Base-by-base conservation (phyloP, 2,113 vertebrate genomes). In the Montifringilla adamsi region DNA sequence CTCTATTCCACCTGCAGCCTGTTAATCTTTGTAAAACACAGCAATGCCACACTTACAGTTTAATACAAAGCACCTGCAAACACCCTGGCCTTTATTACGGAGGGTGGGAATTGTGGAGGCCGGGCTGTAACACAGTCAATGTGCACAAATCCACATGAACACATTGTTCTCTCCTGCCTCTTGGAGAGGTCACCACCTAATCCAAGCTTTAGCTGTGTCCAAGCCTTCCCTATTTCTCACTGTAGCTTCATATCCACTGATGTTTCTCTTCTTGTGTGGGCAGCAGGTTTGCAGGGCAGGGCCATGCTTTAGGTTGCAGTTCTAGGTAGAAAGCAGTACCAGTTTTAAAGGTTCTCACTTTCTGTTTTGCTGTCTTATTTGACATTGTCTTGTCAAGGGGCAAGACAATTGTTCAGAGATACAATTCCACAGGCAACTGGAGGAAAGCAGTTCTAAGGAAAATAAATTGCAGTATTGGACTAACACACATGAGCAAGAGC, bases 21-120 rank as follows among this genome's bases (percentile, higher is more conserved):
- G n/a, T 20, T 41, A 6, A 35, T 19, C 4, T 52, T 68, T 46
- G 22, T 60, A 10, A 33, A 12, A 15, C 30, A 3, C 30, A 59
- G 43, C 5, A 16, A 3, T 26, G 41, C 15, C 16, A 4, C 28
- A 14, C 2, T 0, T 2, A 5, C 49, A 12, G 28, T 0, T 0
- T 11, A 18, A 70, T 3, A 7, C 24, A 19, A 21, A 43, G 43
- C 43, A 59, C 3, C 1, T 18, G 59, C 68, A 55, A 52, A 24
- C 41, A 8, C 3, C 17, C 39, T 37, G 11, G 21, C 53, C 72
- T 15, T 56, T 44, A 44, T 13, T 26, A 21, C 39, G 33, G 33
- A 43, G 15, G 20, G 1, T 35, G 22, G 52, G 30, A 43, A 18
- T 1, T 33, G 33, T 5, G 46, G 39, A 56, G 30, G 27, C 8